Evolutionary conservation across 23 tunicate genomes (phyloP), one percentile per base, ranked within the genome.

Genomic region (Ciona savignyi): DNA sequence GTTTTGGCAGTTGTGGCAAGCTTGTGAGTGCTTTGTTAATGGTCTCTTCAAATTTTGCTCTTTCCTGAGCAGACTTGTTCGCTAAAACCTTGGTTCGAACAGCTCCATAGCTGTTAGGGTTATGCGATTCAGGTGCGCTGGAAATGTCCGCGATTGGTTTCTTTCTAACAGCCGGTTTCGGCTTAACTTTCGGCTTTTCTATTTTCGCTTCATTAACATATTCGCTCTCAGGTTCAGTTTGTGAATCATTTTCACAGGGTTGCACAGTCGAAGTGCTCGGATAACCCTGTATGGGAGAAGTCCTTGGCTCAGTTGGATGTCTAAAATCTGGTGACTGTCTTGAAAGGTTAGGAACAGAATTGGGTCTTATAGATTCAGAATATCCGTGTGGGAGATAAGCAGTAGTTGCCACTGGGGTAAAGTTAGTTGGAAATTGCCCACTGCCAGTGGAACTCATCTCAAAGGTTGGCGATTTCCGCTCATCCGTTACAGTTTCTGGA

Each of bases 1-100:
- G 15, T 42, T 42, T 42, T 9, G 97, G 97, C 61, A 84, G 78
- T 49, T 78, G 72, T 19, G 97, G 97, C 68, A 90, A 74, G 64
- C 97, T 90, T 22, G 87, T 74, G 33, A 90, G 51, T 27, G 97
- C 97, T 65, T 83, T 83, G 81, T 83, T 90, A 11, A 90, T 78
- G 4, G 97, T 83, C 33, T 90, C 89, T 42, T 83, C 89, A 79
- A 90, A 90, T 63, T 79, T 90, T 11, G 85, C 82, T 70, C 85
- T 62, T 29, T 90, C 97, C 11, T 73, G 65, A 19, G 61, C 72
- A 24, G 88, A 81, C 62, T 87, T 81, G 51, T 81, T 76, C 9
- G 75, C 85, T 33, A 81, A 51, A 72, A 81, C 78, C n/a, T n/a
- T n/a, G n/a, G n/a, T n/a, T n/a, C n/a, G n/a, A n/a, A n/a, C n/a